Percentiles rank a stretch among this genome's conserved stretches.
Evolutionary conservation across 2,888 invertebrate species (phyloP).

Genomic region (Zaprionus bogoriensis): DNA sequence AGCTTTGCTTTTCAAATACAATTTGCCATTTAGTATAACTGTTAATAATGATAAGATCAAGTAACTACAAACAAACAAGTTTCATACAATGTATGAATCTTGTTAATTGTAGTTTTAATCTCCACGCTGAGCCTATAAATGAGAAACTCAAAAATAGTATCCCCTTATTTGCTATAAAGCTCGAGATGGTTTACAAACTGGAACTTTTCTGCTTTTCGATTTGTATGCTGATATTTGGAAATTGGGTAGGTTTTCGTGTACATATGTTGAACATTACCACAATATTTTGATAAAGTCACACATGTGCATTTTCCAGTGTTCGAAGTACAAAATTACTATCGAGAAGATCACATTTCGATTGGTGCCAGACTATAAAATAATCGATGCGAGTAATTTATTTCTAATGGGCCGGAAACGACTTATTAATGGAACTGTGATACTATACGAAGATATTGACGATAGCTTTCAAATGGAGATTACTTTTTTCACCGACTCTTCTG

Average conservation of each 20-base stretch:
- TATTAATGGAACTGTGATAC: constrained; percentile 1
- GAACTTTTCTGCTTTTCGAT: background rate
- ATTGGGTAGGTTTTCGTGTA: background rate
- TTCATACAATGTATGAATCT: background rate
- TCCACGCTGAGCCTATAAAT: background rate
- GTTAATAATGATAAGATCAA: background rate
- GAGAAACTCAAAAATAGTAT: background rate
- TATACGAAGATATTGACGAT: background rate
- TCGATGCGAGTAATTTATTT: background rate
- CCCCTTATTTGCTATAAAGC: background rate
- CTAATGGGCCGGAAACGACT: constrained; percentile 11
- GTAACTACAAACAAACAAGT: background rate
- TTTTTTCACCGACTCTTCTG: background rate
- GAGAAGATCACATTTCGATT: background rate
- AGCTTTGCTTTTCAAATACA: too few relatives aligned
- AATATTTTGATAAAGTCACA: background rate
- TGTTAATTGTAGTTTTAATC: background rate
- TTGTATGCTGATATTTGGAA: background rate
- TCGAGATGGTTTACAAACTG: background rate
- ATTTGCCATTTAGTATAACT: too few relatives aligned
- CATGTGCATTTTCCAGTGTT: background rate
- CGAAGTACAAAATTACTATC: background rate
- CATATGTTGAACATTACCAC: background rate
- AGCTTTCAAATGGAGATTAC: background rate
- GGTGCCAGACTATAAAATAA: background rate